Conservation (phyloP, 2,888 invertebrate species). For the Eudemis profundana region DNA sequence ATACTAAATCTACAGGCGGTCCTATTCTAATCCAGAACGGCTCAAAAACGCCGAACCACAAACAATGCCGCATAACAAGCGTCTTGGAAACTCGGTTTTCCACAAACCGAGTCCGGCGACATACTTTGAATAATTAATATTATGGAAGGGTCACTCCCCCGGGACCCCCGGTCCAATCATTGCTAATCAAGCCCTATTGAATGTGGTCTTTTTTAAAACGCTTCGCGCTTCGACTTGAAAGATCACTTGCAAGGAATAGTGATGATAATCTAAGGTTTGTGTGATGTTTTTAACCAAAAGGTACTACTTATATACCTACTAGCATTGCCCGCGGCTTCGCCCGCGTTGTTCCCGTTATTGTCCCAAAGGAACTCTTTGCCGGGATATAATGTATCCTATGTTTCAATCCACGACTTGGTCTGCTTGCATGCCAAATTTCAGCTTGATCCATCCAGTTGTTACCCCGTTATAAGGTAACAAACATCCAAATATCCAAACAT, state of each 20-base stretch:
- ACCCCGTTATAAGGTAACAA: too few species aligned
- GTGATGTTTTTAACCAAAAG: too few species aligned
- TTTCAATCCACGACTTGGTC: too few species aligned
- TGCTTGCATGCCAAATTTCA: too few species aligned
- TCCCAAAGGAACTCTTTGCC: too few species aligned
- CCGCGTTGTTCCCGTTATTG: too few species aligned
- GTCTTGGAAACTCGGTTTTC: conserved; percentile 58
- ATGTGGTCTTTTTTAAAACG: conserved; percentile 9
- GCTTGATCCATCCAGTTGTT: too few species aligned
- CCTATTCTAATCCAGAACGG: not conserved
- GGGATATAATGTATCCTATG: too few species aligned
- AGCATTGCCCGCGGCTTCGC: too few species aligned
- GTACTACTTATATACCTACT: too few species aligned
- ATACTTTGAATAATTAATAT: conserved; percentile 81
- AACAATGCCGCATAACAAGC: conserved; percentile 66
- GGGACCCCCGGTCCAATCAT: conserved; percentile 60
- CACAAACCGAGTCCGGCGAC: conserved; percentile 58
- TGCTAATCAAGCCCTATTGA: conserved; percentile 80
- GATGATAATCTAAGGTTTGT: not conserved
- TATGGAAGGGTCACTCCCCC: conserved; percentile 70
- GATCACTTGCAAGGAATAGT: not conserved
- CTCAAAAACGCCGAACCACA: conserved; percentile 49
- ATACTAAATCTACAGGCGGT: not conserved
- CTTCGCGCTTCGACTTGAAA: not conserved
- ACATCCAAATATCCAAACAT: too few species aligned